Evolutionary conservation across 2,113 vertebrate species (phyloP), one percentile per base, ranked within the genome.

Genomic region (Hypomesus transpacificus): DNA sequence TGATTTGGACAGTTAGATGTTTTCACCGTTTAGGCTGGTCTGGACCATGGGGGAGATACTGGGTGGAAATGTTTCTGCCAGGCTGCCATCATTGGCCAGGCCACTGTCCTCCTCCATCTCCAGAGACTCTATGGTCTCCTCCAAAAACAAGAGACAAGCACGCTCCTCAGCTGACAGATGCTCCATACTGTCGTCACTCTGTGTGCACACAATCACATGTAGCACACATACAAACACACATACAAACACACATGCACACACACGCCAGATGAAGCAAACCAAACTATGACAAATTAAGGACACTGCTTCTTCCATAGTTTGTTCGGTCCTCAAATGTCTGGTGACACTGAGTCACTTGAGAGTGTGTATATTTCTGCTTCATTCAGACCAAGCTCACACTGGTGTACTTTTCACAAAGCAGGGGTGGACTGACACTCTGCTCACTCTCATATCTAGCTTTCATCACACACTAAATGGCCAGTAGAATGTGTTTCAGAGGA

Each of bases 61-160:
- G 3, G 69, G 72, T 22, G 24, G 14, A 28, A 11, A 18, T 51
- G 68, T 75, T n/a, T 56, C 60, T 26, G 22, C 51, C 20, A 52
- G 57, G 9, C 46, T 70, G 21, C 46, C 59, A 1, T 94, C 93
- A 0, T 89, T 91, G 22, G 95, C 95, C 34, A 95, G 69, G 14
- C 94, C 91, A 0, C 94, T 95, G 89, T 97, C 95, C n/a, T 92
- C 92, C 71, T 97, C 95, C 0, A 88, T 70, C 60, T 96, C 95
- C 82, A 98, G 74, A 0, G 95, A 94, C 78, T 96, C 96, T 0
- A 99, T 96, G 0, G 95, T 97, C 86, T 96, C 93, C 77, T 98
- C 95, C 61, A 99, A 85, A 87, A 95, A 99, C 85, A 93, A 92
- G 71, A 99, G 85, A 34, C 95, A 96, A 4, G 94, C 96, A 2